phyloP scores from a whole-genome alignment of 2,888 invertebrate genomes.

The Harmothoe impar region DNA sequence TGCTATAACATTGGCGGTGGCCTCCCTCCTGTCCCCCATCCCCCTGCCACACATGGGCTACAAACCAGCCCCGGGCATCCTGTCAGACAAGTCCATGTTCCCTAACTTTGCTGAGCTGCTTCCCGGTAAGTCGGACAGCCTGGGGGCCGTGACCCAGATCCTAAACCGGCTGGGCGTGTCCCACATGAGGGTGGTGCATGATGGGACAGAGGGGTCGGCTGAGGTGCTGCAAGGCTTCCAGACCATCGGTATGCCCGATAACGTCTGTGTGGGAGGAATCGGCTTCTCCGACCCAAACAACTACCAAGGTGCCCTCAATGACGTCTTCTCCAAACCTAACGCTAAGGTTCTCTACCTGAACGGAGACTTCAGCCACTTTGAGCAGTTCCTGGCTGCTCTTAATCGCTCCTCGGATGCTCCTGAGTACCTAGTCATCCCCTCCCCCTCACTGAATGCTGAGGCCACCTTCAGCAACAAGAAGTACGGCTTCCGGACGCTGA shows the following conservation, averaged over 20 bases:
- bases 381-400: constrained; percentile 41
- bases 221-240: neutral
- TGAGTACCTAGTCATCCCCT: constrained; percentile 26
- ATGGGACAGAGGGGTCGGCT: neutral
- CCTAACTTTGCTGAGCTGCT: constrained; percentile 76
- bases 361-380: constrained; percentile 7
- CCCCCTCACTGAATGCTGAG: neutral
- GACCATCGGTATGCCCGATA: neutral
- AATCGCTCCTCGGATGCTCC: neutral
- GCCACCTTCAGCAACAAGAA: neutral
- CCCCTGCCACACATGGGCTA: constrained; percentile 78
- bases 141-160: constrained; percentile 7
- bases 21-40: constrained; percentile 76
- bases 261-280: constrained; percentile 3
- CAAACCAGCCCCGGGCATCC: constrained; percentile 73
- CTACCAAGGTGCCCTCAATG: constrained; percentile 11
- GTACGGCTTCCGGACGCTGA: constrained; percentile 1
- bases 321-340: neutral
- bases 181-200: constrained; percentile 59
- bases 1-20: constrained; percentile 75
- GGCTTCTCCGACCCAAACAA: constrained; percentile 16
- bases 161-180: constrained; percentile 47
- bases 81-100: constrained; percentile 74
- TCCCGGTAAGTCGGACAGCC: constrained; percentile 21
- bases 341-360: constrained; percentile 36